Evolutionary conservation across 2,113 vertebrate species (phyloP), one percentile per base, ranked within the genome.

Genomic region (Holacanthus passer): DNA sequence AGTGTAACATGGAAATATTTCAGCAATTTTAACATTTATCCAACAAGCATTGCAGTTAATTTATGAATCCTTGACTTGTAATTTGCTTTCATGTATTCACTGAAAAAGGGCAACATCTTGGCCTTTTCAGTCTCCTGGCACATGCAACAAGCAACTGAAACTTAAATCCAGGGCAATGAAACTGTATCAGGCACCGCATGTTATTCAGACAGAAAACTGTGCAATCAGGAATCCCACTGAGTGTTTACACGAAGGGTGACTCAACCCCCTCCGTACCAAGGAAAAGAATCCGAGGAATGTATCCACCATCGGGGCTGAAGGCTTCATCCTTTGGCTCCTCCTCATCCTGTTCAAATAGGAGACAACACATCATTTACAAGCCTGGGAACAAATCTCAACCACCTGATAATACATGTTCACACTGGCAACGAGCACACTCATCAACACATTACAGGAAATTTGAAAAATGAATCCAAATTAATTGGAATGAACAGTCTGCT

Each of bases 231-330:
- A 69, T 69, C 48, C 20, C 24, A 39, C 37, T 32, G 7, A 60
- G n/a, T 73, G 73, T 81, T 79, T 35, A 80, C 35, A 67, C n/a
- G 5, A 45, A 50, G 0, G 19, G 5, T 8, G 70, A 86, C 22
- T 41, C 58, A 9, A 73, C 24, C 76, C 19, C 64, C 2, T 29
- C 14, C 94, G 84, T 95, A 99, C 98, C 98, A 70, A 99, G 95
- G 92, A 99, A 99, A 82, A 99, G 95, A 89, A 99, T 99, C 90
- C 98, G 96, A 73, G 98, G 98, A 94, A 99, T 99, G 87, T 99
- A 99, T 79, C 97, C 97, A 10, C 98, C 98, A 83, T 99, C 98
- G 8, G 98, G 98, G 79, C 96, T 98, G 87, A 96, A 99, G 75
- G 95, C 92, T 45, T 97, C 96, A 77, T 98, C 98, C 86, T 96